Evolutionary conservation across 2,113 vertebrate species (phyloP), one percentile per base, ranked within the genome.

Genomic region (Carassius gibelio): DNA sequence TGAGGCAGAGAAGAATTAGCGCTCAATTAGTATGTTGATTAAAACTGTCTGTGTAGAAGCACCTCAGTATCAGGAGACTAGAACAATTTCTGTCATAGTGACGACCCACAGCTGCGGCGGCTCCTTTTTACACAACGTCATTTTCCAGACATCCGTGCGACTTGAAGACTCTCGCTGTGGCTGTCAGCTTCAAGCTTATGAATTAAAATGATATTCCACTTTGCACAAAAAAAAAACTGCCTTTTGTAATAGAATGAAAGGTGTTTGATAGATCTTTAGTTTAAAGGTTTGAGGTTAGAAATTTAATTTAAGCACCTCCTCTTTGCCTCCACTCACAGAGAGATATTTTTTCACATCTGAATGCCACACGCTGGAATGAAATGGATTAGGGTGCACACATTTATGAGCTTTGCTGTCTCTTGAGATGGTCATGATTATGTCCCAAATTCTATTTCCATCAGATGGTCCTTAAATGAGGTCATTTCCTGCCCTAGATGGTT

Each of bases 1-100:
- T 9, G 57, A 45, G 30, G 23, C 38, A 66, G 36, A 36, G 48
- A 71, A 38, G 72, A 87, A 88, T 90, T 89, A 86, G 69, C 9
- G 34, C 6, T n/a, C 79, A 90, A 86, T 84, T 89, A 84, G 84
- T 50, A 69, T 62, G 75, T 87, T 79, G 42, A 84, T 68, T 17
- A 82, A 87, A 81, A 76, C 77, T 79, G 50, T 81, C 23, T 23
- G 14, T 66, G 66, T 64, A 30, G 30, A 82, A 83, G 26, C 86
- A 81, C 59, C 64, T 50, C 75, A 50, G 19, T 45, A 26, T 2
- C 34, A 80, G 23, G 30, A n/a, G 50, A 38, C 61, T 17, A 64
- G 36, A 75, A 8, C 84, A 74, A 84, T 75, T 82, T 23, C 69
- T 42, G 74, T 86, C 77, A 77, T 81, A 75, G 80, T 84, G 76